Evolutionary conservation across 2,797 vertebrate genomes (phyloP).

Genomic region (Agapornis canus): DNA sequence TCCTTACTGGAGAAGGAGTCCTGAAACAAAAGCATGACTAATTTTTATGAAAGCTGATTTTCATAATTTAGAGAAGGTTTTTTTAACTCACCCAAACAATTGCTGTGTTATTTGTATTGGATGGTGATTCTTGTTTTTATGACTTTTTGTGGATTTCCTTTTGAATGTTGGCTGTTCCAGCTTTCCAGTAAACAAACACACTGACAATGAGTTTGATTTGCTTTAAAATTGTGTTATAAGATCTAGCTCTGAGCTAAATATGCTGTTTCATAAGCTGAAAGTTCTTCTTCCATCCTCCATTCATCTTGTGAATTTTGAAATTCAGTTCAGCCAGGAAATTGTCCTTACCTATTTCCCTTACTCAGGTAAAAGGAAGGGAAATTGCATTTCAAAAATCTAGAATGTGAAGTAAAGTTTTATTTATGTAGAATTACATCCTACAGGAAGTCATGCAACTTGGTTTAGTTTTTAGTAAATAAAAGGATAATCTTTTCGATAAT

Average conservation of each 20-base stretch:
- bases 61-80: background rate
- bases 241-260: background rate
- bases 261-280: background rate
- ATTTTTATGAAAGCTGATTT: background rate
- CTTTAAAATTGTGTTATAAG: background rate
- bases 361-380: background rate
- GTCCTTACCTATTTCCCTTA: background rate
- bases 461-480: background rate
- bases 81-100: background rate
- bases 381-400: background rate
- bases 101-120: background rate
- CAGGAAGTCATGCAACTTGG: background rate
- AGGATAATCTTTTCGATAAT: background rate
- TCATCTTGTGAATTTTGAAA: background rate
- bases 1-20: background rate
- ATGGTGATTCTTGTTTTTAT: background rate
- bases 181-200: background rate
- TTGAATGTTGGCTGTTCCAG: background rate
- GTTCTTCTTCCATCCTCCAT: background rate
- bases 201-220: background rate
- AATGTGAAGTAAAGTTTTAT: background rate
- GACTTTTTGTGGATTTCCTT: background rate
- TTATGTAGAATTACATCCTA: background rate
- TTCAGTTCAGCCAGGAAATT: conserved; percentile 22
- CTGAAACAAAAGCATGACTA: background rate